Conservation (phyloP, 2,797 vertebrate species). For the Hephaestus fuliginosus region DNA sequence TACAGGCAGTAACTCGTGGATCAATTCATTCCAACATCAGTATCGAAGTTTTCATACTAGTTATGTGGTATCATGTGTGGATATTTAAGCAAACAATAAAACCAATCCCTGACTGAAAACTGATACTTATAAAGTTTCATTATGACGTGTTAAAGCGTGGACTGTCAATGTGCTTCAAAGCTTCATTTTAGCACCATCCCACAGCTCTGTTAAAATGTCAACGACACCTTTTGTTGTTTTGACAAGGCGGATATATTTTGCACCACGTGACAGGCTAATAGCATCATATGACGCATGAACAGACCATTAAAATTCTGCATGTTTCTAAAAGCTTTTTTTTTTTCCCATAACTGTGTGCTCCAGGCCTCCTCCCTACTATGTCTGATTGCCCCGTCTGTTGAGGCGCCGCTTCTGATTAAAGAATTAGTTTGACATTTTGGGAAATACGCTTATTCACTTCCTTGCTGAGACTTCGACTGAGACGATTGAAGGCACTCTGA, state of each 20-base stretch:
- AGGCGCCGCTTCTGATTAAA: conserved; percentile 13
- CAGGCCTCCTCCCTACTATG: conserved; percentile 20
- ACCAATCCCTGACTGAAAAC: neutral
- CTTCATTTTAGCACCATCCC: neutral
- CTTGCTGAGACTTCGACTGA: conserved; percentile 9
- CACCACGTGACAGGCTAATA: neutral
- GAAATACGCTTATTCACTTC: conserved; percentile 19
- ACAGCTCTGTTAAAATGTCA: conserved; percentile 17
- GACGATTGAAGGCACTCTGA: neutral
- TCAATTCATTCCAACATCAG: conserved; percentile 48
- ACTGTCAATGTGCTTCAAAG: neutral
- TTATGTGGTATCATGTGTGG: neutral
- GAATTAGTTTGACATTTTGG: conserved; percentile 45
- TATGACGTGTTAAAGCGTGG: neutral
- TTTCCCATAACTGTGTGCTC: neutral
- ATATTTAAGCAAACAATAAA: conserved; percentile 23
- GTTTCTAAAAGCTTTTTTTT: conserved; percentile 4
- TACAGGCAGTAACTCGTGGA: conserved; percentile 66
- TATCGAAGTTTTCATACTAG: conserved; percentile 9
- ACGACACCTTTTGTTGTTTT: neutral
- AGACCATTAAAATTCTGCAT: neutral
- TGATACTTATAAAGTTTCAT: neutral
- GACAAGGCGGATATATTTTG: neutral
- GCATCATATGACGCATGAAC: neutral
- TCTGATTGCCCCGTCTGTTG: conserved; percentile 27